phyloP scores from a whole-genome alignment of 2,888 invertebrate species.

The Agrilus mali region DNA sequence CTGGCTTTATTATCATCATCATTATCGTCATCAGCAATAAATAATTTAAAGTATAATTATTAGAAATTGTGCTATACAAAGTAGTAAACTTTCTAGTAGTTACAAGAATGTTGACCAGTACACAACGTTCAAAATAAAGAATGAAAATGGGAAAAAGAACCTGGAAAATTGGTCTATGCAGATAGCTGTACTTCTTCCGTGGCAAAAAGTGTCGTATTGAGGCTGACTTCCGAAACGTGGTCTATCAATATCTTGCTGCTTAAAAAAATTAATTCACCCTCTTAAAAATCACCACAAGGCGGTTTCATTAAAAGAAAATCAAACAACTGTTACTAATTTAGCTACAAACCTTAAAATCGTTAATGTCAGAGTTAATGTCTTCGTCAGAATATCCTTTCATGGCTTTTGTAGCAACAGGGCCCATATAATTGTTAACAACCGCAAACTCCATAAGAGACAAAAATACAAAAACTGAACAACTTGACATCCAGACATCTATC shows the following conservation, averaged over 20 bases:
- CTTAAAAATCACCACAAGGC: too few relatives aligned
- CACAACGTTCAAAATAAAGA: constrained; percentile 78
- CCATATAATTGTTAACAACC: constrained; percentile 77
- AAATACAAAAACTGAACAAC: constrained; percentile 85
- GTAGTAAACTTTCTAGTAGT: constrained; percentile 4
- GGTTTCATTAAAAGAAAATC: too few relatives aligned
- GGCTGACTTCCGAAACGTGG: constrained; percentile 49
- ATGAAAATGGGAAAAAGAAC: constrained; percentile 82
- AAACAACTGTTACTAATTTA: too few relatives aligned
- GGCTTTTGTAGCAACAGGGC: constrained; percentile 74
- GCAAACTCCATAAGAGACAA: constrained; percentile 83
- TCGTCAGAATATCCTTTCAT: constrained; percentile 87
- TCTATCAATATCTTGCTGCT: constrained; percentile 37
- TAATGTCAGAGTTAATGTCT: constrained; percentile 57
- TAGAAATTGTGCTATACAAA: not conserved
- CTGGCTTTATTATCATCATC: too few relatives aligned
- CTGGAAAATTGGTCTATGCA: constrained; percentile 80
- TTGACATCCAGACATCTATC: constrained; percentile 88
- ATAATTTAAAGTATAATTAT: too few relatives aligned
- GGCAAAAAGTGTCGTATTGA: constrained; percentile 75
- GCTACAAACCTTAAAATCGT: constrained; percentile 57
- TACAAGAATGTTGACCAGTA: constrained; percentile 77
- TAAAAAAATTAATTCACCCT: constrained; percentile 15
- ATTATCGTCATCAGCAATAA: too few relatives aligned
- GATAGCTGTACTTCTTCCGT: constrained; percentile 64